A percentile compares a stretch with the other conserved stretches of the same genome.
These are phyloP conservation scores for Agrochola litura DNA, from an alignment of 2,888 invertebrate species.

Conservation along the genomic window DNA sequence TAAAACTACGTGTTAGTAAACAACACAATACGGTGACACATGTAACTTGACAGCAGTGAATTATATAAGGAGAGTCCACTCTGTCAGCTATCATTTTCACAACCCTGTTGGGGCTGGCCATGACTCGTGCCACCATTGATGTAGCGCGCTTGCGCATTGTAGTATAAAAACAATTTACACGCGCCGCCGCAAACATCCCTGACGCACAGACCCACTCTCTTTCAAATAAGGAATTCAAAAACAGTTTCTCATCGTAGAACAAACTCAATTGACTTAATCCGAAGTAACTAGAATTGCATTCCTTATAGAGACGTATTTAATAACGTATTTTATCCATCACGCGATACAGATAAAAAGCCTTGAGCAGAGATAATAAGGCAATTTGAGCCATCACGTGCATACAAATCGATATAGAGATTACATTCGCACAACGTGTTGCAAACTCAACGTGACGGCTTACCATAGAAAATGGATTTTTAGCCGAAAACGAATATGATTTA, in stretches of 20 bases:
- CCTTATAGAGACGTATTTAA: conserved; percentile 18
- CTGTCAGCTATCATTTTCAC: too few relatives aligned
- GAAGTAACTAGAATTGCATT: conserved; percentile 5
- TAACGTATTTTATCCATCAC: conserved; percentile 37
- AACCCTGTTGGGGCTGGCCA: too few relatives aligned
- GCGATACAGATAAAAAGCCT: conserved; percentile 51
- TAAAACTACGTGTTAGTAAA: too few relatives aligned
- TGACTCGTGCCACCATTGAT: too few relatives aligned
- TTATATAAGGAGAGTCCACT: too few relatives aligned
- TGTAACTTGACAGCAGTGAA: too few relatives aligned
- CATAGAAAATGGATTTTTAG: neutral
- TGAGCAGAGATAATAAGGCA: conserved; percentile 39
- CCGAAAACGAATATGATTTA: too few relatives aligned
- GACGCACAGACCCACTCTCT: neutral
- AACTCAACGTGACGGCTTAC: conserved; percentile 41
- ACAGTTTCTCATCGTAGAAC: neutral
- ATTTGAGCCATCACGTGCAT: conserved; percentile 48
- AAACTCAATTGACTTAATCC: neutral
- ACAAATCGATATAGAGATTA: conserved; percentile 47
- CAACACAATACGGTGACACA: too few relatives aligned
- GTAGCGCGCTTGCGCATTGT: too few relatives aligned
- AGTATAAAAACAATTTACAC: too few relatives aligned
- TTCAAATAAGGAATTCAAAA: neutral
- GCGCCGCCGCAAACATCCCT: too few relatives aligned
- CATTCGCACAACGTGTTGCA: conserved; percentile 24